Conservation (phyloP, 2,888 invertebrate species). For the Pemphredon lugubris region DNA sequence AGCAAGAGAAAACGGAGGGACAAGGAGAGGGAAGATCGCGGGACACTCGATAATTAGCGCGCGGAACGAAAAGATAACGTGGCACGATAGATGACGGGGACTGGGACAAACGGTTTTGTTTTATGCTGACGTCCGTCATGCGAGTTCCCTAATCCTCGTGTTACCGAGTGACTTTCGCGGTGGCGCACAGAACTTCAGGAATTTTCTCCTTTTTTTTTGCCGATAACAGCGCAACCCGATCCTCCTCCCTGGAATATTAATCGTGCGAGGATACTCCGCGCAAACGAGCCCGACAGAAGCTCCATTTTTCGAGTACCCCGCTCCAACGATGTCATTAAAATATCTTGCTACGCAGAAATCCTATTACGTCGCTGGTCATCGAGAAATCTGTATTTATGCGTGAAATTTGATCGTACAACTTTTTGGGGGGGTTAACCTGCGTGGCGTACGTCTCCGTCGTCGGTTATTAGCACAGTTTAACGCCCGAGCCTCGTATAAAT, state of each 20-base stretch:
- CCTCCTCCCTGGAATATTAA: slow-evolving; percentile 52
- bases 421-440: too few species aligned
- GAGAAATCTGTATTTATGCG: slow-evolving; percentile 6
- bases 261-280: slow-evolving; percentile 29
- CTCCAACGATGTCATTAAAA: background rate
- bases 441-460: too few species aligned
- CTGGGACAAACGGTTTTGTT: slow-evolving; percentile 6
- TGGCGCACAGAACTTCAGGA: slow-evolving; percentile 1
- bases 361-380: too few species aligned
- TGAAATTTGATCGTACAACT: slow-evolving; percentile 23
- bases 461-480: too few species aligned
- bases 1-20: background rate
- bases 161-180: slow-evolving; percentile 23
- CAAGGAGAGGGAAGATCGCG: slow-evolving; percentile 33
- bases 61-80: slow-evolving; percentile 49
- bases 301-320: background rate
- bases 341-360: background rate
- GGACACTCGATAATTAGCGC: slow-evolving; percentile 61
- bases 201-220: slow-evolving; percentile 37
- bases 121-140: slow-evolving; percentile 13
- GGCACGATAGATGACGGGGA: too few species aligned
- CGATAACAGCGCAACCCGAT: slow-evolving; percentile 53
- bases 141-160: slow-evolving; percentile 38
- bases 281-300: background rate
- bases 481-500: slow-evolving; percentile 7